A percentile compares a stretch with the other conserved stretches of the same genome.
Conservation (phyloP, 2,888 invertebrate species). For the Marasmarcha lunaedactyla region DNA sequence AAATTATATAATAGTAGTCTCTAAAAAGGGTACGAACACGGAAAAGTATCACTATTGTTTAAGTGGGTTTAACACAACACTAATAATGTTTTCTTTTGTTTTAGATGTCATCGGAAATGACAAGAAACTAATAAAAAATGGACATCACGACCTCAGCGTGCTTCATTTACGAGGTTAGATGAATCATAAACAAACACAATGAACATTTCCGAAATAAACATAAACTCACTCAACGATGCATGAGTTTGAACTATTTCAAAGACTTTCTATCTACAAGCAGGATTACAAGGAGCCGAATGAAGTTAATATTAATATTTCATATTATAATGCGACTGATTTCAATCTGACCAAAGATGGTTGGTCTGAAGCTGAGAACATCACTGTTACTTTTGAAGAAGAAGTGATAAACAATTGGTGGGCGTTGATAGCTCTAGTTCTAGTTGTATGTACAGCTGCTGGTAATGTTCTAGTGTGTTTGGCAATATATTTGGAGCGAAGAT, state of each 20-base stretch:
- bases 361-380: conserved; percentile 18
- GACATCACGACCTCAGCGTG: conserved; percentile 14
- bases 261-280: conserved; percentile 13
- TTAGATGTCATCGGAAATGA: conserved; percentile 30
- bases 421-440: conserved; percentile 79
- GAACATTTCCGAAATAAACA: conserved; percentile 27
- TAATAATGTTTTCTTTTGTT: conserved; percentile 21
- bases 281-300: conserved; percentile 15
- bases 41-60: too few species aligned
- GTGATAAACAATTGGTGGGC: conserved; percentile 84
- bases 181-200: conserved; percentile 34
- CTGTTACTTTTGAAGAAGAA: conserved; percentile 19
- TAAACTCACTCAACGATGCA: conserved; percentile 41
- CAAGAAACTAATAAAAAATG: conserved; percentile 20
- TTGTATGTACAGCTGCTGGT: conserved; percentile 89
- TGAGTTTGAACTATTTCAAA: conserved; percentile 31
- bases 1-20: too few species aligned
- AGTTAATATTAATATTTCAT: background rate
- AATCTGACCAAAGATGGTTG: conserved; percentile 6
- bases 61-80: too few species aligned
- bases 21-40: too few species aligned
- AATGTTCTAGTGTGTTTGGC: conserved; percentile 95
- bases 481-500: conserved; percentile 88
- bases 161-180: conserved; percentile 57
- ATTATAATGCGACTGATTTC: conserved; percentile 4